Conservation (phyloP, 2,797 vertebrate species). For the Clarias fuscus region DNA sequence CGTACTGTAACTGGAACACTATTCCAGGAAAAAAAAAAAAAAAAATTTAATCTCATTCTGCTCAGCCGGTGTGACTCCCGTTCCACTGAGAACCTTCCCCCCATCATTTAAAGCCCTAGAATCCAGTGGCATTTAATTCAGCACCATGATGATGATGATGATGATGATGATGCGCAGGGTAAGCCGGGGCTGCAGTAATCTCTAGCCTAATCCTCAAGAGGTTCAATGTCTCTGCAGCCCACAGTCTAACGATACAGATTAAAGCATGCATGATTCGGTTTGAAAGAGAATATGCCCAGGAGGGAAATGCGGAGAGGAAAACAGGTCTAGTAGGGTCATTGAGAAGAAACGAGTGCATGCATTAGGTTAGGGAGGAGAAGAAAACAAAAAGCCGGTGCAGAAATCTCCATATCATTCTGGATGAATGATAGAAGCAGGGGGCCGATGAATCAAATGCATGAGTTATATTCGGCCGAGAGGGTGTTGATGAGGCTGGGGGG, state of each 20-base stretch:
- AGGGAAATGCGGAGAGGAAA: not conserved
- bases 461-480: not conserved
- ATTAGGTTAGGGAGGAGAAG: not conserved
- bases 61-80: too few relatives aligned
- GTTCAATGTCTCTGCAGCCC: not conserved
- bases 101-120: not conserved
- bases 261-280: not conserved
- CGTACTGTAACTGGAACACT: not conserved
- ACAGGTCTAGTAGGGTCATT: not conserved
- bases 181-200: constrained; percentile 24
- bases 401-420: too few relatives aligned
- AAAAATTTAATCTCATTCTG: too few relatives aligned
- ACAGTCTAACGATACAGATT: not conserved
- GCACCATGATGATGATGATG: constrained; percentile 12
- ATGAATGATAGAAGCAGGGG: not conserved
- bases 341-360: not conserved
- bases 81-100: not conserved
- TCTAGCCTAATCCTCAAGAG: constrained; percentile 8
- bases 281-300: not conserved
- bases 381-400: not conserved
- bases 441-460: not conserved
- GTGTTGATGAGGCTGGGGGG: not conserved
- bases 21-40: too few relatives aligned
- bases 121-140: constrained; percentile 19
- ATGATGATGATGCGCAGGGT: not conserved